Evolutionary conservation across 2,113 vertebrate species (phyloP), one percentile per base, ranked within the genome.

Genomic region (Xenopus borealis): DNA sequence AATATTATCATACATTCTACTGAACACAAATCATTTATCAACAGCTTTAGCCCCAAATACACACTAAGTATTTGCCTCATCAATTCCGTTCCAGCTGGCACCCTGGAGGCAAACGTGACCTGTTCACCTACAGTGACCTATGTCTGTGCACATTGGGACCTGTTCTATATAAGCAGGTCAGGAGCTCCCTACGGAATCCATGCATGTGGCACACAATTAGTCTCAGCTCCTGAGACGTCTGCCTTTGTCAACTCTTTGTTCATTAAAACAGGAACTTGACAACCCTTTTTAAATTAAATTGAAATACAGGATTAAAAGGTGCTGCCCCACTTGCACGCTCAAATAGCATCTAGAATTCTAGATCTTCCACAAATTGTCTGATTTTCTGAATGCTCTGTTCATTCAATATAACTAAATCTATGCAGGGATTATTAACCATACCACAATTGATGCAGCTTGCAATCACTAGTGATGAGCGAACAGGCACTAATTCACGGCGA

Each of bases 241-340:
- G 66, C 74, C 74, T 76, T 76, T 76, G 74, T 76, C 66, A 76
- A 69, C 74, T 46, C 67, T 70, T 69, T 69, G 66, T 70, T 70
- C 66, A 70, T 77, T 77, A 77, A 70, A 70, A 77, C 61, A 77
- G 66, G 61, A 64, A 70, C 66, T 67, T 64, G 66, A 30, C 66
- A 70, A 64, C 66, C 74, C 67, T 47, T 77, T 75, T 69, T 62
- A 75, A 68, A 75, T 62, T 69, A 66, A 68, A 75, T 75, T 75
- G 72, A 69, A 75, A 75, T 75, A 62, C 23, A 62, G 72, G 72
- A 75, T 75, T 75, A 75, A 62, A 69, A 75, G 72, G 65, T 69
- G 65, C 58, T 75, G 66, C 66, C 72, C 72, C 65, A 53, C 68
- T 69, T 59, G 52, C 52, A 62, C 61, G 69, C 63, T 62, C 66